Evolutionary conservation across 2,888 invertebrate genomes (phyloP).

Genomic region (Thalpophila matura): DNA sequence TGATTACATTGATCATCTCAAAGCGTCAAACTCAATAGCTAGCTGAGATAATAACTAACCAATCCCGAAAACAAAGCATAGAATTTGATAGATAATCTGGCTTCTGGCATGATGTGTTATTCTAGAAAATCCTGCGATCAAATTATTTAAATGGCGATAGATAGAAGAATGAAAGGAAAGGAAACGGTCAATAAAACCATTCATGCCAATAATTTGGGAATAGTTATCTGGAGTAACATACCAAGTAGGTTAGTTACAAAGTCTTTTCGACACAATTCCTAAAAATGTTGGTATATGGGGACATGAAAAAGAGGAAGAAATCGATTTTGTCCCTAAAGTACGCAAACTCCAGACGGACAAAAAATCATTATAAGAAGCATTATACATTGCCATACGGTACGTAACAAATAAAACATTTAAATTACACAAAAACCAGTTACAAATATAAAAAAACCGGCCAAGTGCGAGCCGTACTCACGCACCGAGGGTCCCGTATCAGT

Average conservation of each 20-base stretch:
- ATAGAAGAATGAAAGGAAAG: conserved; percentile 30
- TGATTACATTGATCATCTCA: no score
- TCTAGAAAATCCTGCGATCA: neutral
- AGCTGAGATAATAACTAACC: no score
- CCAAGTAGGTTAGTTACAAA: neutral
- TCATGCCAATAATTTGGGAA: conserved; percentile 10
- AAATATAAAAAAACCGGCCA: no score
- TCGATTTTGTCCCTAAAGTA: neutral
- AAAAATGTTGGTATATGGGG: neutral
- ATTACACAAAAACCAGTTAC: neutral
- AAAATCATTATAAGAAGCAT: neutral
- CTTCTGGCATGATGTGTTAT: neutral
- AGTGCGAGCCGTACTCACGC: no score
- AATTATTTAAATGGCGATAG: neutral
- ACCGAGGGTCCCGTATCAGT: no score
- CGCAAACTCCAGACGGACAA: neutral
- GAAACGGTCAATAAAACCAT: conserved; percentile 35
- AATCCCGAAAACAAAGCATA: neutral
- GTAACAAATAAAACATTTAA: conserved; percentile 3
- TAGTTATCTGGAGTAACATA: neutral
- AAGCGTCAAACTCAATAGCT: no score
- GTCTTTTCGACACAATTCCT: no score
- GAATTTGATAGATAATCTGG: neutral
- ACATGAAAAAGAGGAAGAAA: neutral
- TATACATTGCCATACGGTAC: neutral